Evolutionary conservation across 2,888 invertebrate species (phyloP).

Genomic region (Petrophora chlorosata): DNA sequence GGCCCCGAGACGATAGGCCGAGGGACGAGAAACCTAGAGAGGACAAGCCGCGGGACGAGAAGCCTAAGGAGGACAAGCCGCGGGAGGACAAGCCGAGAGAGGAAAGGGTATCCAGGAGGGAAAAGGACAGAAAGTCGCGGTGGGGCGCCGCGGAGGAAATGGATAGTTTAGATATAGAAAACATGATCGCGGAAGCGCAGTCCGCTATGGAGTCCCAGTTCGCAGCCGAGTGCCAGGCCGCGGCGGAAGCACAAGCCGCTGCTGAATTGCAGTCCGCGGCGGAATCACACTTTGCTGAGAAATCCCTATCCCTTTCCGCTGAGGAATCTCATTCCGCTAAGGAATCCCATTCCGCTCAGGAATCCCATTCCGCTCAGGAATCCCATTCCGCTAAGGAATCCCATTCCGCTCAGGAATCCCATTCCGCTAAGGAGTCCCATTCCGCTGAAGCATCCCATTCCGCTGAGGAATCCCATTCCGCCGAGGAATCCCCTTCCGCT

Average conservation of each 20-base stretch:
- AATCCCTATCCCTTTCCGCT: too few species aligned
- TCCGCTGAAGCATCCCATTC: neutral
- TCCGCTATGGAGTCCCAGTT: too few species aligned
- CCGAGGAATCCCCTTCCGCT: neutral
- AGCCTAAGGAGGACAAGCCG: constrained; percentile 13
- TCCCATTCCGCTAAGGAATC: neutral
- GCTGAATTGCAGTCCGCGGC: too few species aligned
- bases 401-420: neutral
- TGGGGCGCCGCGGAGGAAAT: constrained; percentile 75
- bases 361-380: neutral
- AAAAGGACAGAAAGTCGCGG: constrained; percentile 72
- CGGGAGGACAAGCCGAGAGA: constrained; percentile 25
- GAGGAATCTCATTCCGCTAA: too few species aligned
- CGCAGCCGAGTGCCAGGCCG: too few species aligned
- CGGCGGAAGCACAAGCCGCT: too few species aligned
- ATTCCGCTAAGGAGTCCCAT: neutral
- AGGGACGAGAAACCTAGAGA: neutral
- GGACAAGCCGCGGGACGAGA: constrained; percentile 3
- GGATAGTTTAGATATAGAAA: too few species aligned
- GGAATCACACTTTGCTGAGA: too few species aligned
- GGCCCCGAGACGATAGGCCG: neutral
- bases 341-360: too few species aligned
- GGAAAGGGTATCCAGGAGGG: constrained; percentile 43
- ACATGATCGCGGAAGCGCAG: too few species aligned
- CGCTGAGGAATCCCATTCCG: neutral